These are phyloP conservation scores for Drosophila lini DNA, from an alignment of 1,140 invertebrate genomes.

Conservation along the genomic window DNA sequence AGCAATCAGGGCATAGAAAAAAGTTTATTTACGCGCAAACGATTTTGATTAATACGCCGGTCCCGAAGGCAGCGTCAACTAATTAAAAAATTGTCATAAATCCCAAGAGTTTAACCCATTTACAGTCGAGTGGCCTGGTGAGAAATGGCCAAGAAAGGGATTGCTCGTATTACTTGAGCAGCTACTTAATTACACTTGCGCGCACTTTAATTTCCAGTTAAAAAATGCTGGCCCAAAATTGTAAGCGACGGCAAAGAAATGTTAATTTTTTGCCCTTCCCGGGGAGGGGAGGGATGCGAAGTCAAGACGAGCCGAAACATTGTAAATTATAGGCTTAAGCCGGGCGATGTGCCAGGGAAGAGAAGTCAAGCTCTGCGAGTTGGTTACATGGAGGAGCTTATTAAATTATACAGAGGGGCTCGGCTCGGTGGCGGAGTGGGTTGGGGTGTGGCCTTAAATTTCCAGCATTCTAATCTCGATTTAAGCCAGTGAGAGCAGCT, in stretches of 20 bases:
- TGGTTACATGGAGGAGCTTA: conserved; percentile 66
- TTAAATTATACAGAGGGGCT: conserved; percentile 65
- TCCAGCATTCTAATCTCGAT: conserved; percentile 67
- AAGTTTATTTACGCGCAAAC: conserved; percentile 47
- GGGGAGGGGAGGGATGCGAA: conserved; percentile 35
- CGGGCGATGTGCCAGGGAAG: conserved; percentile 9
- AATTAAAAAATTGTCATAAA: conserved; percentile 82
- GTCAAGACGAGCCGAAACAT: conserved; percentile 75
- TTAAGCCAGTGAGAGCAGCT: conserved; percentile 48
- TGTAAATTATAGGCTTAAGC: conserved; percentile 81
- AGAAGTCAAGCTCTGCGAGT: conserved; percentile 17
- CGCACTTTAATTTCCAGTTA: conserved; percentile 77
- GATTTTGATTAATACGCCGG: conserved; percentile 42
- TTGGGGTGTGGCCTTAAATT: conserved; percentile 46
- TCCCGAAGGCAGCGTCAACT: conserved; percentile 27
- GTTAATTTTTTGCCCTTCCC: conserved; percentile 50
- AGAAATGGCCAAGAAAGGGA: conserved; percentile 64
- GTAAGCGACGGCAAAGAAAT: conserved; percentile 52
- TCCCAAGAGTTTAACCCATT: conserved; percentile 73
- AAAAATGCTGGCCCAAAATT: conserved; percentile 44
- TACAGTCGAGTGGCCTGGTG: conserved; percentile 60
- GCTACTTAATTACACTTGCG: conserved; percentile 82
- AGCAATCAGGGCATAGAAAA: conserved; percentile 30
- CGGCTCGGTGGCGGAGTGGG: not conserved
- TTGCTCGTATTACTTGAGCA: conserved; percentile 53